phyloP scores from a whole-genome alignment of 2,797 vertebrate genomes.

The Pitangus sulphuratus region DNA sequence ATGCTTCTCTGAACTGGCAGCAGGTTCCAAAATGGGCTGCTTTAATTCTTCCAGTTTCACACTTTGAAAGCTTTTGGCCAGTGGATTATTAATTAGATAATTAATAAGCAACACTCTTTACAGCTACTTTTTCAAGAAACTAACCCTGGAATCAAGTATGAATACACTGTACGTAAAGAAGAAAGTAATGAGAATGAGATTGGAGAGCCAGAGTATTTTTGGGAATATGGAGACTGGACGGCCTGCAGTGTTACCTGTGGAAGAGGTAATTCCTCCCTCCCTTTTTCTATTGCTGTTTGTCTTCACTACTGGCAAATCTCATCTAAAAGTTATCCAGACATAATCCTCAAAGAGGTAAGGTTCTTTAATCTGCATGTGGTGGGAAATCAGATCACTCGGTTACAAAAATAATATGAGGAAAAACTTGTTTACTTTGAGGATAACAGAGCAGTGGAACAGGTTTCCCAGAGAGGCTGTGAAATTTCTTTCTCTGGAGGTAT shows the following conservation, averaged over 20 bases:
- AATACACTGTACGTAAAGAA: slow-evolving; percentile 88
- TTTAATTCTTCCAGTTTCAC: neutral
- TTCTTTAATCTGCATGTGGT: neutral
- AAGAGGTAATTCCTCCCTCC: slow-evolving; percentile 76
- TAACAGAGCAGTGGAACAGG: neutral
- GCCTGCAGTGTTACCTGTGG: slow-evolving; percentile 93
- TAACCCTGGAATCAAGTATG: slow-evolving; percentile 90
- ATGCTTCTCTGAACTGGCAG: neutral
- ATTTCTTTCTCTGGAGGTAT: neutral
- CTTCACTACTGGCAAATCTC: neutral
- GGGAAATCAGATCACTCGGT: neutral
- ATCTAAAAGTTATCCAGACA: neutral
- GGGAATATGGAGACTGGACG: slow-evolving; percentile 92
- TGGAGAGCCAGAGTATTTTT: slow-evolving; percentile 83
- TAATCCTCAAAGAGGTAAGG: neutral
- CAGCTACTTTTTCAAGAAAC: slow-evolving; percentile 94
- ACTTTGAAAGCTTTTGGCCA: neutral
- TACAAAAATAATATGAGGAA: neutral
- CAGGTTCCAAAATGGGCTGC: neutral
- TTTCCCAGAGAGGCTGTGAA: neutral
- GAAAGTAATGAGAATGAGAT: slow-evolving; percentile 83
- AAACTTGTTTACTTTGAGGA: neutral
- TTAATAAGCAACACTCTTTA: neutral
- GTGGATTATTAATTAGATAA: neutral
- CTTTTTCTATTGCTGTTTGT: neutral